Base-by-base conservation (phyloP, 2,113 vertebrate genomes). In the Ochotona curzoniae region DNA sequence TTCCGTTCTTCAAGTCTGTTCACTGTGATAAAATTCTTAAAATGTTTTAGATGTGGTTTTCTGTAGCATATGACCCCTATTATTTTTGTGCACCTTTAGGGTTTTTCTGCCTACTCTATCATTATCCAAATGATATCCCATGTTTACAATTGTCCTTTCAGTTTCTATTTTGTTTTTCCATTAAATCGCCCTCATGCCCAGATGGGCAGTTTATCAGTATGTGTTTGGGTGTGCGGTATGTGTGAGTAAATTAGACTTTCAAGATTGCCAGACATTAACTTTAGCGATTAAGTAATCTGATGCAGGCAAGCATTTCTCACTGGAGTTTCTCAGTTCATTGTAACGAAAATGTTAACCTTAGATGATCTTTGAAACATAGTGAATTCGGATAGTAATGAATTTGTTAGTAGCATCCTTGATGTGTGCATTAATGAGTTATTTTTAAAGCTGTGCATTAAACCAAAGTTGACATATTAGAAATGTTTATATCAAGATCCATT, bases 361-460 rank as follows among this genome's bases (percentile, higher is more conserved):
- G 60, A 74, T 93, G 90, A 95, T 63, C 35, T 94, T 82, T 90
- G 83, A 75, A 83, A 75, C 92, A 71, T 12, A 87, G 81, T 80
- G 85, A 96, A 64, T 90, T 87, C 91, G 87, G 51, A 60, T 95
- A 91, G 93, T 94, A 84, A 95, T 93, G 89, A 93, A 60, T 94
- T 89, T 96, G 83, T 96, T 94, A 83, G 57, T 93, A 94, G 44
- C 38, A 76, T 95, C 81, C 38, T 91, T 94, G 71, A 94, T 94
- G 38, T 92, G n/a, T 95, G 69, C 64, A 63, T 94, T 95, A 93
- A 90, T 96, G 85, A 87, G 64, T 95, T 93, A 87, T 74, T 95
- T 92, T 95, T 38, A 86, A 75, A 95, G 73, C 91, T 96, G 91
- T 94, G 60, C 84, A 83, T 96, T 95, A 95, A 95, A 94, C 93